phyloP scores from a whole-genome alignment of 2,888 invertebrate species.

The Nemurella pictetii region DNA sequence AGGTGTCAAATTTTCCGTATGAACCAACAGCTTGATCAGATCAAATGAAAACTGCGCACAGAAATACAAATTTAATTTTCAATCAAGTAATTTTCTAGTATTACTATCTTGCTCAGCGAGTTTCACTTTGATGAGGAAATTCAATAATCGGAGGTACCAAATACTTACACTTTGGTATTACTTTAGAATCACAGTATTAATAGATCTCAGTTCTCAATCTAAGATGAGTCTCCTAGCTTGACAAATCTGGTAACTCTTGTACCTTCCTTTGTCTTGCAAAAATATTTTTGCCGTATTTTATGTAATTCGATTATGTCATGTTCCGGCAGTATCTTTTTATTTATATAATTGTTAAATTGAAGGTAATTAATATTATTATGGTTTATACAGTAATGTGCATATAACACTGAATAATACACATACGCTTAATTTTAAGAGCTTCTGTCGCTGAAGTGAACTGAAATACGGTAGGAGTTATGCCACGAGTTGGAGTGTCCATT shows the following conservation, averaged over 20 bases:
- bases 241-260: constrained; percentile 24
- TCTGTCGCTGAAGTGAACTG: constrained; percentile 23
- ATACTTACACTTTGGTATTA: background rate
- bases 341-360: constrained; percentile 10
- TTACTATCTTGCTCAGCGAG: background rate
- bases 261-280: constrained; percentile 10
- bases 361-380: background rate
- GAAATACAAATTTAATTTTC: background rate
- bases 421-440: constrained; percentile 30
- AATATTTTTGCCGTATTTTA: background rate
- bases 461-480: constrained; percentile 19
- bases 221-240: constrained; percentile 9
- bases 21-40: too few relatives aligned
- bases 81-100: background rate
- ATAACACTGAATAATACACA: constrained; percentile 24
- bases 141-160: background rate
- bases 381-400: constrained; percentile 23
- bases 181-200: constrained; percentile 25
- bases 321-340: background rate
- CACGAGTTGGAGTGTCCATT: constrained; percentile 25
- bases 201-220: constrained; percentile 13
- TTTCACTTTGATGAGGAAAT: background rate
- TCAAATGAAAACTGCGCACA: too few relatives aligned
- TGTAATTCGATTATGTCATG: background rate
- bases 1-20: background rate